Conservation (phyloP, 2,888 invertebrate genomes). For the Camptogramma bilineatum region DNA sequence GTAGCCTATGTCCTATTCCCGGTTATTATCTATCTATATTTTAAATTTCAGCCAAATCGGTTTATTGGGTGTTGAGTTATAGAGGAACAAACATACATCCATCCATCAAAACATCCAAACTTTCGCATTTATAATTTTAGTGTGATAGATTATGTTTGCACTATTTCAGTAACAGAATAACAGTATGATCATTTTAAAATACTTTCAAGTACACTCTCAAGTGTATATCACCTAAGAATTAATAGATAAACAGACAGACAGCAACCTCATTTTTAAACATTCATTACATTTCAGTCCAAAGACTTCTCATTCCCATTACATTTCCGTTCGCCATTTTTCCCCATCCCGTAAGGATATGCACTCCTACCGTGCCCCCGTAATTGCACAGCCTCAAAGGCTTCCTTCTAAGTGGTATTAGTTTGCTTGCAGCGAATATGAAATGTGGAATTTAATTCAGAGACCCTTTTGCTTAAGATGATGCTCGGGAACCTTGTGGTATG, state of each 20-base stretch:
- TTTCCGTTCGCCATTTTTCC: constrained; percentile 9
- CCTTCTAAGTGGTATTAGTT: constrained; percentile 27
- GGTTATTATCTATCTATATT: no score
- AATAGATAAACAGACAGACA: neutral
- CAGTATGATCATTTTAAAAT: no score
- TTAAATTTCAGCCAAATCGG: no score
- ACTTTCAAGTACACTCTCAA: no score
- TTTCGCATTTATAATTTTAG: no score
- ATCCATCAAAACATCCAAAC: no score
- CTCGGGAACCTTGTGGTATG: neutral
- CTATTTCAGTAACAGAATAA: no score
- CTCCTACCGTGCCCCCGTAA: constrained; percentile 45
- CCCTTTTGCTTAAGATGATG: neutral
- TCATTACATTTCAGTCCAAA: constrained; percentile 8
- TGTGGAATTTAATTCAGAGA: constrained; percentile 12
- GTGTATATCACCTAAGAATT: no score
- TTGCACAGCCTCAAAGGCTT: constrained; percentile 50
- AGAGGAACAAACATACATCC: no score
- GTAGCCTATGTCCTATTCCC: no score
- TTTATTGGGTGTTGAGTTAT: no score
- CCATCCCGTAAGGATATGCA: constrained; percentile 13
- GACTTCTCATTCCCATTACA: constrained; percentile 17
- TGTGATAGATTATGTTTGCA: no score
- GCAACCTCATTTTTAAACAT: neutral
- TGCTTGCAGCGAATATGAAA: constrained; percentile 24